Conservation (phyloP, 2,113 vertebrate species). For the Myotis yumanensis region DNA sequence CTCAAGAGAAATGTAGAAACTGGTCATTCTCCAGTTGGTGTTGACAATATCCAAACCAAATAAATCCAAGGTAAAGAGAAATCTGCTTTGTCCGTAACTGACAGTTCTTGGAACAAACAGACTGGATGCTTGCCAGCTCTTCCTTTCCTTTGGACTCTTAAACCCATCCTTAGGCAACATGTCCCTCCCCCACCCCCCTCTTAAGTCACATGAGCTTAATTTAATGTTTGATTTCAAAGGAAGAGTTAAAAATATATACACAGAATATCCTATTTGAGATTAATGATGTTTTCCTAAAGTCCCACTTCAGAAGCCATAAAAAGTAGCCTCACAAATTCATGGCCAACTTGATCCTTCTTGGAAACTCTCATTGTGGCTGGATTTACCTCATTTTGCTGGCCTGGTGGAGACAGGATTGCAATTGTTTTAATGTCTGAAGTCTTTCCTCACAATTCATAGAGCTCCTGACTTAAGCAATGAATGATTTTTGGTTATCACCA, state of each 20-base stretch:
- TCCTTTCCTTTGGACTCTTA: slow-evolving; percentile 28
- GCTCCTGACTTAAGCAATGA: neutral
- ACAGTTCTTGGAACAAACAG: slow-evolving; percentile 5
- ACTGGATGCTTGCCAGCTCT: neutral
- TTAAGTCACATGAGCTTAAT: neutral
- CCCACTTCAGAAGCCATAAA: slow-evolving; percentile 13
- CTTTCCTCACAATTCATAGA: slow-evolving; percentile 19
- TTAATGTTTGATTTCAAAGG: slow-evolving; percentile 31
- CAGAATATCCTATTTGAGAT: neutral
- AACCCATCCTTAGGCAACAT: neutral
- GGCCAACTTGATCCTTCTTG: neutral
- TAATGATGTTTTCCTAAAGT: neutral
- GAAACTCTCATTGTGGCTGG: neutral
- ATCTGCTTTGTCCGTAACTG: neutral
- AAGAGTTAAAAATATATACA: slow-evolving; percentile 3
- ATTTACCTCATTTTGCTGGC: neutral
- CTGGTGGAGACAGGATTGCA: neutral
- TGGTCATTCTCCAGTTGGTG: neutral
- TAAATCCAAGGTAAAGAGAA: slow-evolving; percentile 8
- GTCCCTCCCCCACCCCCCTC: neutral
- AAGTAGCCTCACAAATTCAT: neutral
- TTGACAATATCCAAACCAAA: slow-evolving; percentile 4
- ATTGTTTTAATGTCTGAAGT: neutral
- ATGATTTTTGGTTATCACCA: neutral
- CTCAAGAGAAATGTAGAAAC: slow-evolving; percentile 22